Evolutionary conservation across 2,888 invertebrate genomes (phyloP).

Genomic region (Phyllotreta cruciferae): DNA sequence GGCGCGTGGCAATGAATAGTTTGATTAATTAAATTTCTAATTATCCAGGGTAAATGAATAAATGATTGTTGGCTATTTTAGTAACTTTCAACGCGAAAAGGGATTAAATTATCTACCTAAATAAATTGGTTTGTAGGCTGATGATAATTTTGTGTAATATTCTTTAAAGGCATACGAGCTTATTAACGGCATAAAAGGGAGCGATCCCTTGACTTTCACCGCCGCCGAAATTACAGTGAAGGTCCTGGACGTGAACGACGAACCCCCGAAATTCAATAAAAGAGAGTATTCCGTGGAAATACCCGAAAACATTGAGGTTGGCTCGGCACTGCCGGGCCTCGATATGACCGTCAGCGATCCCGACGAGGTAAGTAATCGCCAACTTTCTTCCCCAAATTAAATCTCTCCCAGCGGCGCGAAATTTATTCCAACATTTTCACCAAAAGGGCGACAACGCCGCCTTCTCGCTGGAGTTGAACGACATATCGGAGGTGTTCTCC

Average conservation of each 20-base stretch:
- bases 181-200: conserved; percentile 73
- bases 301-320: conserved; percentile 82
- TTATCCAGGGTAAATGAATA: too few relatives aligned
- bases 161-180: conserved; percentile 74
- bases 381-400: neutral
- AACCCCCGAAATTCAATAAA: conserved; percentile 83
- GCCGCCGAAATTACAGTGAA: conserved; percentile 80
- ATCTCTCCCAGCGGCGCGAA: neutral
- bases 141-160: conserved; percentile 28
- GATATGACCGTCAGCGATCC: conserved; percentile 88
- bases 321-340: conserved; percentile 80
- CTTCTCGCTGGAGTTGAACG: conserved; percentile 79
- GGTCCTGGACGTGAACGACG: conserved; percentile 89
- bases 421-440: conserved; percentile 2
- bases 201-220: conserved; percentile 73
- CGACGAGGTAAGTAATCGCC: conserved; percentile 73
- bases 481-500: conserved; percentile 81
- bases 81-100: neutral
- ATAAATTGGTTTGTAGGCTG: neutral
- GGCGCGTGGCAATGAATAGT: too few relatives aligned
- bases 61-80: too few relatives aligned
- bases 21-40: too few relatives aligned
- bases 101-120: neutral
- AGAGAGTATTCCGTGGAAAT: conserved; percentile 82
- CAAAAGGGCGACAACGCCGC: conserved; percentile 82